These are phyloP conservation scores for Cheiracanthium punctorium DNA, from an alignment of 2,888 invertebrate genomes.

Conservation along the genomic window DNA sequence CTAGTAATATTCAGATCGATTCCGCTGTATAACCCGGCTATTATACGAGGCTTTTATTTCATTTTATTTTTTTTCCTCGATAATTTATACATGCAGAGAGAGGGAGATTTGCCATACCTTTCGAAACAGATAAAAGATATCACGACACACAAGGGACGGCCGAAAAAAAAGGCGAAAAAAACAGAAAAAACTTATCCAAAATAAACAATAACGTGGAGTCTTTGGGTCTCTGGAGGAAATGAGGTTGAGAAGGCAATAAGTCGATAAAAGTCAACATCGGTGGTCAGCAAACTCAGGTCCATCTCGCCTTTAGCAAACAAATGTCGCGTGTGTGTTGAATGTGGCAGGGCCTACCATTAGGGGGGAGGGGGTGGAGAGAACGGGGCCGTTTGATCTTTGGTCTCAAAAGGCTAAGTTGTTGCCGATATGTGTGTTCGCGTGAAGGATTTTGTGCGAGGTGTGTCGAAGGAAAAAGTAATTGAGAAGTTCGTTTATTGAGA, in stretches of 20 bases:
- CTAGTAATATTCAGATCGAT: too few relatives aligned
- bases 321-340: conserved; percentile 38
- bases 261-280: conserved; percentile 52
- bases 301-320: conserved; percentile 67
- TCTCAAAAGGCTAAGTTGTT: not conserved
- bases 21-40: too few relatives aligned
- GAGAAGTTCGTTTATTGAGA: conserved; percentile 9
- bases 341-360: conserved; percentile 3
- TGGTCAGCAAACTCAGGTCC: conserved; percentile 19
- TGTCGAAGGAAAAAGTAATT: not conserved
- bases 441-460: not conserved
- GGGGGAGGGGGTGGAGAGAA: too few relatives aligned
- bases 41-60: too few relatives aligned
- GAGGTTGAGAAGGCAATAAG: conserved; percentile 48
- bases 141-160: not conserved
- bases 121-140: not conserved
- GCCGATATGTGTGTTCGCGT: not conserved
- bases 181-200: not conserved
- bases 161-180: not conserved
- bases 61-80: not conserved
- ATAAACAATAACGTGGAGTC: conserved; percentile 2
- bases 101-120: not conserved
- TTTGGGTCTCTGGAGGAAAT: conserved; percentile 18
- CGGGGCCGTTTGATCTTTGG: not conserved
- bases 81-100: not conserved